Conservation (phyloP, 2,888 invertebrate genomes). For the Caenorhabditis drosophilae region DNA sequence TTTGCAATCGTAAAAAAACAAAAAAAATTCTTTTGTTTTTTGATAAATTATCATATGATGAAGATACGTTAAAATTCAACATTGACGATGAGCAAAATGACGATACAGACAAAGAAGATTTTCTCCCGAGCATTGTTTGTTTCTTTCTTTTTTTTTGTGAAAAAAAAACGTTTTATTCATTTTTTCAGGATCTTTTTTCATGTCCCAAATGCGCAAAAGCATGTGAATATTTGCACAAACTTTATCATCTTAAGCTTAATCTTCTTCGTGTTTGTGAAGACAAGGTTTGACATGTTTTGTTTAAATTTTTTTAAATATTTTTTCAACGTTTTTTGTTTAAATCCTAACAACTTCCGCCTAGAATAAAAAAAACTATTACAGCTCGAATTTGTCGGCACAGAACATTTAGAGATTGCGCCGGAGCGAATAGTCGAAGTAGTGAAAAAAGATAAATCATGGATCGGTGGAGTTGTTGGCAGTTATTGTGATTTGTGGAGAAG, state of each 20-base stretch:
- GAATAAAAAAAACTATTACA: slow-evolving; percentile 6
- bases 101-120: slow-evolving; percentile 1
- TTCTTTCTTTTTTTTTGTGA: neutral
- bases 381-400: slow-evolving; percentile 42
- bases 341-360: neutral
- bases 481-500: slow-evolving; percentile 21
- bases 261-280: slow-evolving; percentile 36
- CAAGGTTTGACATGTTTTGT: slow-evolving; percentile 22
- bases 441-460: slow-evolving; percentile 31
- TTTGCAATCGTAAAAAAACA: slow-evolving; percentile 29
- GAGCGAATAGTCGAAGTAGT: slow-evolving; percentile 41
- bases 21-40: slow-evolving; percentile 36
- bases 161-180: neutral
- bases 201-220: slow-evolving; percentile 40
- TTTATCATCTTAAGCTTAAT: slow-evolving; percentile 37
- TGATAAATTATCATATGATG: slow-evolving; percentile 24
- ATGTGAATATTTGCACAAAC: slow-evolving; percentile 26
- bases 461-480: slow-evolving; percentile 7
- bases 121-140: slow-evolving; percentile 2
- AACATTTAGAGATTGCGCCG: slow-evolving; percentile 22
- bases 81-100: slow-evolving; percentile 8
- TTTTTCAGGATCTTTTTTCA: slow-evolving; percentile 36
- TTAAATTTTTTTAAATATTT: too few species aligned
- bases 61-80: slow-evolving; percentile 7
- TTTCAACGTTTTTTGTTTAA: too few species aligned